Base-by-base conservation (phyloP, 1,140 invertebrate species). In the Drosophila murphyi region DNA sequence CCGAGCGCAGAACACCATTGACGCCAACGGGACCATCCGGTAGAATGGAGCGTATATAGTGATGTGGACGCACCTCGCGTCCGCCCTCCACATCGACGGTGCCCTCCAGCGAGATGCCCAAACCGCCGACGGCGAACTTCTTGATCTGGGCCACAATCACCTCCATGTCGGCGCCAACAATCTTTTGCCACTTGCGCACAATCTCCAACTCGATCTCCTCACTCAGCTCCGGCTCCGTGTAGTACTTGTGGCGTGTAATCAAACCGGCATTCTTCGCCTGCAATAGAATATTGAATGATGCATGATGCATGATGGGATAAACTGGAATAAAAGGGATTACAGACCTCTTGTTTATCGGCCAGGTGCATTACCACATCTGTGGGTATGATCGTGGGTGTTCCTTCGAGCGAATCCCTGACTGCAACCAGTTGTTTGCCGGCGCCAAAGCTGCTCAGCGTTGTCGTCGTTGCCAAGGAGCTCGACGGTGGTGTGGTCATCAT, bases 31-130 rank as follows among this genome's bases (percentile, higher is more conserved):
- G 98, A 7, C 98, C 98, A 93, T 99, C 97, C 39, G 96, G 96
- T 78, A 99, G 93, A 78, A 99, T 98, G 32, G 97, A 98, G 72
- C 97, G 95, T 82, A 98, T 98, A 91, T 98, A 98, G 93, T 98
- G 96, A 94, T 99, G 96, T 52, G 98, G 96, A 76, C 98, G 94
- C 62, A 98, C 96, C 95, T 98, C 97, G 28, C 96, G 94, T 3
- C 97, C 97, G 75, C 97, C 97, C 92, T 98, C 97, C 41, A 98
- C 97, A 88, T 98, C 98, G 20, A 98, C 98, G 0, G 98, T 99
- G 52, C 98, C 98, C 93, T 99, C 98, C 55, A 99, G 93, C 64
- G 97, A 98, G 72, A 99, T 99, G 5, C 98, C 98, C 31, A 99
- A 94, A 12, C 98, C 98, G 70, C 98, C 97, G 93, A 96, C 97